A percentile compares a stretch with the other conserved stretches of the same genome.
phyloP scores from a whole-genome alignment of 2,797 vertebrate genomes.

The Mus caroli region DNA sequence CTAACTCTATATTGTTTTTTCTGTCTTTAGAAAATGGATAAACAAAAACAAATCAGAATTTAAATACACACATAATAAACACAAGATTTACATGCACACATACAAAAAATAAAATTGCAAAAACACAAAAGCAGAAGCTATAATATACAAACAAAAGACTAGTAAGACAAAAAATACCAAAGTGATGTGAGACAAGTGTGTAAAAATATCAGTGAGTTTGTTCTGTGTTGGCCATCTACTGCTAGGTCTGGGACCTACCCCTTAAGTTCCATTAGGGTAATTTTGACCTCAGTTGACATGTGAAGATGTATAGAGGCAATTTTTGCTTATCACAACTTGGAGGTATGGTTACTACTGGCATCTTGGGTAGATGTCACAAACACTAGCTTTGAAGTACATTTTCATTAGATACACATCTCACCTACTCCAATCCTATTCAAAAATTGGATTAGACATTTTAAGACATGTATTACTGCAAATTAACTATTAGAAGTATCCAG shows the following conservation, averaged over 20 bases:
- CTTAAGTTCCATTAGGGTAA: not conserved
- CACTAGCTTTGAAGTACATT: not conserved
- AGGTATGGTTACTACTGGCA: not conserved
- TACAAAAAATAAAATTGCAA: not conserved
- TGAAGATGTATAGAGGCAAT: not conserved
- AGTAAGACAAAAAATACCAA: not conserved
- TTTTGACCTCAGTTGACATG: not conserved
- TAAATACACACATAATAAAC: not conserved
- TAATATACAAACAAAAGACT: not conserved
- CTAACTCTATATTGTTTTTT: not conserved
- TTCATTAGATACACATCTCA: not conserved
- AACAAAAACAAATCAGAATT: not conserved
- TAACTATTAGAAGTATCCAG: not conserved
- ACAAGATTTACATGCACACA: not conserved
- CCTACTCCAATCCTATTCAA: not conserved
- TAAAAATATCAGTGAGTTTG: not conserved
- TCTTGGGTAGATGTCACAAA: not conserved
- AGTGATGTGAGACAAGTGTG: not conserved
- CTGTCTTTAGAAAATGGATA: not conserved
- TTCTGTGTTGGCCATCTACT: not conserved
- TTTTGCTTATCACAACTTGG: conserved; percentile 12
- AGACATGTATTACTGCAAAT: conserved; percentile 6
- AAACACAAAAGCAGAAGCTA: not conserved
- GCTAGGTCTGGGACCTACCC: not conserved
- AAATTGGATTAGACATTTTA: conserved; percentile 46